These are phyloP conservation scores for Drosophila longiperda DNA, from an alignment of 2,888 invertebrate species.

Conservation along the genomic window DNA sequence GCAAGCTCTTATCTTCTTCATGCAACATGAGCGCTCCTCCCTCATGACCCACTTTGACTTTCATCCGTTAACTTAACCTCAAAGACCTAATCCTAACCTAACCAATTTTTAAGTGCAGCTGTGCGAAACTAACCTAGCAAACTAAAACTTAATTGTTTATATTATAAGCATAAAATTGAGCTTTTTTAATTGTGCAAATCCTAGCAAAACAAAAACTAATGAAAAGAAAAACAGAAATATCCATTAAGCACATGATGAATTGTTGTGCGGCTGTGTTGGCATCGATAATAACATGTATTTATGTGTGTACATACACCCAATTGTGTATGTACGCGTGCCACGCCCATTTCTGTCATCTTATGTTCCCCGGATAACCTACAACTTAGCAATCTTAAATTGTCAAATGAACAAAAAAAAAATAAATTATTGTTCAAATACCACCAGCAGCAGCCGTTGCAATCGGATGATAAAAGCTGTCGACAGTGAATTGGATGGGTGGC, in stretches of 20 bases:
- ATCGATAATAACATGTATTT: conserved; percentile 24
- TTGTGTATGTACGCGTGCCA: conserved; percentile 25
- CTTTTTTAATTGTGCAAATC: conserved; percentile 75
- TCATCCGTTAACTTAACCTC: conserved; percentile 36
- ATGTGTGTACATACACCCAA: conserved; percentile 12
- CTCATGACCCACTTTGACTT: conserved; percentile 15
- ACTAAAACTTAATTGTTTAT: conserved; percentile 69
- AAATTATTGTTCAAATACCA: conserved; percentile 30
- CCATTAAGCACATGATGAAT: conserved; percentile 28
- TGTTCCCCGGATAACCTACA: conserved; percentile 22
- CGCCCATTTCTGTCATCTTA: conserved; percentile 17
- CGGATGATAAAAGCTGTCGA: not conserved
- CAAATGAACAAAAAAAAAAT: conserved; percentile 9
- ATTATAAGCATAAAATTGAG: conserved; percentile 73
- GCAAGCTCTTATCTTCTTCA: conserved; percentile 1
- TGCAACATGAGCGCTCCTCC: not conserved
- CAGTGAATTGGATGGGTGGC: not conserved
- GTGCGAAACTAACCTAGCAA: conserved; percentile 62
- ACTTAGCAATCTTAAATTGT: conserved; percentile 33
- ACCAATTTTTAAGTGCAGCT: conserved; percentile 45
- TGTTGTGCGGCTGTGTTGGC: conserved; percentile 35
- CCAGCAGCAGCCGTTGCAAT: conserved; percentile 27
- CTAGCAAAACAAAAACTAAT: conserved; percentile 30
- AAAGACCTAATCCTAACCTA: conserved; percentile 33
- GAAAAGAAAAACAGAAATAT: conserved; percentile 10